Evolutionary conservation across 35 echinoderm and acorn worm species (phyloP), one percentile per base, ranked within the genome.

Genomic region (Apostichopus californicus): DNA sequence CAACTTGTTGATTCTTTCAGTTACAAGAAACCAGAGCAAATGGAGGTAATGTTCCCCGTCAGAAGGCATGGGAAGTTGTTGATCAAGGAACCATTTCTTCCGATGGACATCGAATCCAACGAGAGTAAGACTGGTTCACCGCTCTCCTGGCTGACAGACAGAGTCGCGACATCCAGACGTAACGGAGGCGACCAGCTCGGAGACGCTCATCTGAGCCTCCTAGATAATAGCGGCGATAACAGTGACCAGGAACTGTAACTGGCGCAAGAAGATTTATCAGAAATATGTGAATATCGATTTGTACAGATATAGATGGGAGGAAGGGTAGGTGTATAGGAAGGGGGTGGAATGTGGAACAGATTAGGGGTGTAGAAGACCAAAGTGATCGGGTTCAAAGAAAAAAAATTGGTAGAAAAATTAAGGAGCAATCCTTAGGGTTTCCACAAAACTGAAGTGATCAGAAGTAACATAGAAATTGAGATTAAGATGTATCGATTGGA

Each of bases 181-280:
- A 68, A 18, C 18, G 64, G 64, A 68, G 52, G 6, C 10, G 5
- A 14, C 55, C 34, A 55, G n/a, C 46, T 9, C 18, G 80, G 55
- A 83, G 80, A 83, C 10, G 80, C 80, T 3, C 46, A 54, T 7
- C 24, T 55, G 11, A 46, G 55, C 80, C 80, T 83, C 8, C 80
- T 83, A n/a, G 52, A 56, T 9, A 55, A 83, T 12, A 53, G 34
- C 15, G 55, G 80, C 4, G 80, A 83, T 55, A 53, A 83, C 13
- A 83, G 80, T 7, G 80, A 83, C 6, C 80, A 83, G 52, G 80
- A 83, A 83, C n/a, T 83, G 6, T 25, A 83, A 83, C 52, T 83
- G 13, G 34, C 55, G 13, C 55, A 6, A 83, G 55, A 11, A 9
- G 64, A 46, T 46, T 46, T 46, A 46, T 46, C 34, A 4, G 34